Conservation (phyloP, 2,797 vertebrate species). For the Danionella dracula region DNA sequence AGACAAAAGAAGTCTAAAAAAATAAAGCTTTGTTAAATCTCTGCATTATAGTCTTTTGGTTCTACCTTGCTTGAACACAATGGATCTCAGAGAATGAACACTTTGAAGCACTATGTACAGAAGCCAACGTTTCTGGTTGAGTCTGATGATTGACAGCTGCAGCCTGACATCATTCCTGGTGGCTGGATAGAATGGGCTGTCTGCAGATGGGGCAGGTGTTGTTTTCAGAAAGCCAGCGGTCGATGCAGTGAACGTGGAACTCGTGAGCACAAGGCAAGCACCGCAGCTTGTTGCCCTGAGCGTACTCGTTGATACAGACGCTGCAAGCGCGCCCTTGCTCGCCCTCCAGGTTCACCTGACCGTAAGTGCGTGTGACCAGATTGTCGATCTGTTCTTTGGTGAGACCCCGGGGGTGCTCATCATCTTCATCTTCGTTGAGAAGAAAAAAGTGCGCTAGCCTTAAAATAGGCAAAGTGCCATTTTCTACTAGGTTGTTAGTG, state of each 20-base stretch:
- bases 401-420: conserved; percentile 82
- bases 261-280: conserved; percentile 88
- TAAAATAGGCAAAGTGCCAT: conserved; percentile 84
- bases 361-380: conserved; percentile 88
- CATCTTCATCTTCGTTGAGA: conserved; percentile 83
- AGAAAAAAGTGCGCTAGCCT: conserved; percentile 90
- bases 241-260: conserved; percentile 95
- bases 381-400: conserved; percentile 98
- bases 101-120: conserved; percentile 73
- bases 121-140: conserved; percentile 58
- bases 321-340: conserved; percentile 85
- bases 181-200: conserved; percentile 80
- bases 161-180: conserved; percentile 66
- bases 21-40: conserved; percentile 80
- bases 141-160: conserved; percentile 32
- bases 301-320: conserved; percentile 93
- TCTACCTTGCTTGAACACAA: conserved; percentile 64
- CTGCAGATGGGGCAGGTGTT: conserved; percentile 94
- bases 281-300: conserved; percentile 90
- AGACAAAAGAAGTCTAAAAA: conserved; percentile 65
- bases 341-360: conserved; percentile 76
- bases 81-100: conserved; percentile 60
- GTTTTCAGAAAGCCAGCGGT: conserved; percentile 95
- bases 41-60: conserved; percentile 66
- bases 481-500: conserved; percentile 83